A percentile compares a stretch with the other conserved stretches of the same genome.
phyloP scores from a whole-genome alignment of 53 echinoderm and acorn worm genomes.

The Hippasteria phrygiana region DNA sequence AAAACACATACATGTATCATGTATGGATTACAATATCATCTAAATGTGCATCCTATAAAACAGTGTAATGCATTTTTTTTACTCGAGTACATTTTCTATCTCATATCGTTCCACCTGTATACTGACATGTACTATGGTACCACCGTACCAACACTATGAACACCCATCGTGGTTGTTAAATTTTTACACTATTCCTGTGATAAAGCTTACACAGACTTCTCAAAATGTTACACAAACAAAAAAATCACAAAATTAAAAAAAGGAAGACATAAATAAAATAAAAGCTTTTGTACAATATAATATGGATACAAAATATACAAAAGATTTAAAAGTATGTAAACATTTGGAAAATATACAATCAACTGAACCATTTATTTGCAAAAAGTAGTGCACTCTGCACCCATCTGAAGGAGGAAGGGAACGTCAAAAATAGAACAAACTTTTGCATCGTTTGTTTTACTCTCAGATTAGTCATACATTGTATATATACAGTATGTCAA shows the following conservation, averaged over 20 bases:
- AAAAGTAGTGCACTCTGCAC: not conserved
- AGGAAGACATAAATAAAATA: not conserved
- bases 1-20: too few species aligned
- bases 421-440: not conserved
- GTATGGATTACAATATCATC: too few species aligned
- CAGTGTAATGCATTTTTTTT: too few species aligned
- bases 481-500: too few species aligned
- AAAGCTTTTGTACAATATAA: not conserved
- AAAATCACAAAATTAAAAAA: not conserved
- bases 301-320: slow-evolving; percentile 4
- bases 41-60: too few species aligned
- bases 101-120: not conserved
- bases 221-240: slow-evolving; percentile 1
- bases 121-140: not conserved
- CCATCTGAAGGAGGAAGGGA: not conserved
- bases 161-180: not conserved
- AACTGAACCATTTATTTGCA: not conserved
- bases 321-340: not conserved
- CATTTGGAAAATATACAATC: slow-evolving; percentile 2
- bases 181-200: not conserved
- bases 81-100: too few species aligned
- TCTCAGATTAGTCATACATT: not conserved
- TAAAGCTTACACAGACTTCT: not conserved
- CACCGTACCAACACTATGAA: not conserved
- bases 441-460: not conserved